Evolutionary conservation across 2,888 invertebrate species (phyloP).

Genomic region (Cryptophagus acutangulus): DNA sequence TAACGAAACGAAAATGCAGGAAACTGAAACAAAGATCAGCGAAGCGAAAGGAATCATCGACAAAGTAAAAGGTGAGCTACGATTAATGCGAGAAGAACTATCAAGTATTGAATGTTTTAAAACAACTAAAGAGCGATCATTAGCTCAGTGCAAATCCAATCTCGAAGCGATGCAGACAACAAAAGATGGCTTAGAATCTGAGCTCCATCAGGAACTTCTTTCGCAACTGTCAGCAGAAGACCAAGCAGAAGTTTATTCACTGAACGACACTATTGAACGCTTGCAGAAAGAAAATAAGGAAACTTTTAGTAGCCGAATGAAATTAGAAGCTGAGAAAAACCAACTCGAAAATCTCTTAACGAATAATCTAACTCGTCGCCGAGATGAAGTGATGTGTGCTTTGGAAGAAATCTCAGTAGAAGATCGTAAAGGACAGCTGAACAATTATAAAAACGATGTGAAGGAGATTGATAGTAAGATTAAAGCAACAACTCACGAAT

Average conservation of each 20-base stretch:
- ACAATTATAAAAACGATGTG: constrained; percentile 77
- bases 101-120: constrained; percentile 85
- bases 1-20: constrained; percentile 94
- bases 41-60: constrained; percentile 94
- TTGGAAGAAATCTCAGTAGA: constrained; percentile 94
- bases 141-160: constrained; percentile 86
- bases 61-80: constrained; percentile 92
- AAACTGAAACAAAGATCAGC: constrained; percentile 95
- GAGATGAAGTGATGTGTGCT: constrained; percentile 83
- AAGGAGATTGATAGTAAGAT: constrained; percentile 74
- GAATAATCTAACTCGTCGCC: constrained; percentile 81
- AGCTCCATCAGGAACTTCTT: constrained; percentile 89
- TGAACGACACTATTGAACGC: constrained; percentile 90
- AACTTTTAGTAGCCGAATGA: constrained; percentile 91
- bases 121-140: constrained; percentile 86
- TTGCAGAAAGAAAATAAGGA: constrained; percentile 93
- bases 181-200: constrained; percentile 87
- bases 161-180: constrained; percentile 95
- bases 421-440: constrained; percentile 83
- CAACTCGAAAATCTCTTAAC: constrained; percentile 94
- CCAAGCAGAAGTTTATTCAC: constrained; percentile 86
- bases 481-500: constrained; percentile 73
- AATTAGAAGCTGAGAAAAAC: constrained; percentile 94
- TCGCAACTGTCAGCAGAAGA: constrained; percentile 89
- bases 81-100: constrained; percentile 92